These are phyloP conservation scores for Griposia aprilina DNA, from an alignment of 2,888 invertebrate species.

Conservation along the genomic window DNA sequence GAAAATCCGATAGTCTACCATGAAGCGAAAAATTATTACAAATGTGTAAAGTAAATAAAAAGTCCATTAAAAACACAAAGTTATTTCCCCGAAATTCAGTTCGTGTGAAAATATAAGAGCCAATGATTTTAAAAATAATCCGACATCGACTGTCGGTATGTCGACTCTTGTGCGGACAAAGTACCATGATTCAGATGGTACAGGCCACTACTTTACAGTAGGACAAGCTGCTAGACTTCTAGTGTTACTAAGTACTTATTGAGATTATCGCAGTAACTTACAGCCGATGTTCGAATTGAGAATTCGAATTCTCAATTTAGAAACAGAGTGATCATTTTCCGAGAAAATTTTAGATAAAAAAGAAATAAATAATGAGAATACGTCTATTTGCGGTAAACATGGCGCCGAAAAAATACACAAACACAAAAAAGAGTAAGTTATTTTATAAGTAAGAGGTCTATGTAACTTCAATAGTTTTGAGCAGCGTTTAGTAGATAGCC, in stretches of 20 bases:
- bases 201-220: neutral
- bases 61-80: constrained; percentile 27
- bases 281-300: neutral
- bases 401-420: no score
- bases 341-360: neutral
- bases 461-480: no score
- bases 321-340: neutral
- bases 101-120: constrained; percentile 19
- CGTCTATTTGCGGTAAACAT: no score
- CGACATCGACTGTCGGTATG: constrained; percentile 11
- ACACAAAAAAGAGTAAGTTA: no score
- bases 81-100: constrained; percentile 34
- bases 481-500: neutral
- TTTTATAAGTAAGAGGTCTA: neutral
- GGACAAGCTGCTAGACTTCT: neutral
- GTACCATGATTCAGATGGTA: neutral
- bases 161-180: neutral
- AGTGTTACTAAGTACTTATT: neutral
- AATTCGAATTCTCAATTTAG: no score
- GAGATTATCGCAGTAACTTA: neutral
- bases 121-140: constrained; percentile 41
- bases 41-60: constrained; percentile 36
- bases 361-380: no score
- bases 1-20: neutral
- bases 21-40: neutral